Percentiles rank a stretch among this genome's conserved stretches.
Evolutionary conservation across 2,113 vertebrate species (phyloP).

Genomic region (Grammomys surdaster): DNA sequence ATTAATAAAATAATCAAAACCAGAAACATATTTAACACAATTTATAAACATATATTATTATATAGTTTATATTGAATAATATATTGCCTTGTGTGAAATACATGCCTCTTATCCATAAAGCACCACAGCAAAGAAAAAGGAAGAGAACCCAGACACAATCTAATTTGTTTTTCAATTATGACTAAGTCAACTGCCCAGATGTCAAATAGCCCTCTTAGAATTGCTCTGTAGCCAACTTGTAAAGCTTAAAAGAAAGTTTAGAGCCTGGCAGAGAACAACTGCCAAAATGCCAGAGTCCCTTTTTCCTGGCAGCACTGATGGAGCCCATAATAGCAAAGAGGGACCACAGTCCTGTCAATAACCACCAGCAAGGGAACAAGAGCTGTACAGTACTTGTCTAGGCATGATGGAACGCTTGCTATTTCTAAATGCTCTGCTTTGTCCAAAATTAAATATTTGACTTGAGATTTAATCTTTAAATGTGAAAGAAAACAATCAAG

Average conservation of each 20-base stretch:
- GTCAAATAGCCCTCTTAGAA: conserved; percentile 60
- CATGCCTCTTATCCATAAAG: not conserved
- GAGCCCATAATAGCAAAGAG: conserved; percentile 65
- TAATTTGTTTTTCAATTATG: conserved; percentile 63
- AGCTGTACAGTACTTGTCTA: conserved; percentile 55
- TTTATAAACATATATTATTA: not conserved
- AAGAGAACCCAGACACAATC: conserved; percentile 24
- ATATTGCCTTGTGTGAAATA: conserved; percentile 2
- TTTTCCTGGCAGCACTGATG: conserved; percentile 72
- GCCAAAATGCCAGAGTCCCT: conserved; percentile 69
- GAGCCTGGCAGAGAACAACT: conserved; percentile 60
- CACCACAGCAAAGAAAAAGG: conserved; percentile 34
- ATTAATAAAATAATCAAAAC: conserved; percentile 44
- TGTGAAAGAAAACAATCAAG: conserved; percentile 43
- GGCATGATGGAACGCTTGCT: conserved; percentile 61
- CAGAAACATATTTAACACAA: conserved; percentile 45
- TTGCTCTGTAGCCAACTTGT: conserved; percentile 42
- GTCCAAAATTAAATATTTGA: conserved; percentile 69
- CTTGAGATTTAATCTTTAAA: conserved; percentile 62
- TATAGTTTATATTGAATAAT: no score
- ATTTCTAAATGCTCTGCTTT: conserved; percentile 69
- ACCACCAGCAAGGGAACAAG: conserved; percentile 44
- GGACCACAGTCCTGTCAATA: conserved; percentile 61
- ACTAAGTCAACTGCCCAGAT: conserved; percentile 57
- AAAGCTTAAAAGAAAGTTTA: conserved; percentile 71